Evolutionary conservation across 2,888 invertebrate genomes (phyloP).

Genomic region (Drosophila trichaetosa): DNA sequence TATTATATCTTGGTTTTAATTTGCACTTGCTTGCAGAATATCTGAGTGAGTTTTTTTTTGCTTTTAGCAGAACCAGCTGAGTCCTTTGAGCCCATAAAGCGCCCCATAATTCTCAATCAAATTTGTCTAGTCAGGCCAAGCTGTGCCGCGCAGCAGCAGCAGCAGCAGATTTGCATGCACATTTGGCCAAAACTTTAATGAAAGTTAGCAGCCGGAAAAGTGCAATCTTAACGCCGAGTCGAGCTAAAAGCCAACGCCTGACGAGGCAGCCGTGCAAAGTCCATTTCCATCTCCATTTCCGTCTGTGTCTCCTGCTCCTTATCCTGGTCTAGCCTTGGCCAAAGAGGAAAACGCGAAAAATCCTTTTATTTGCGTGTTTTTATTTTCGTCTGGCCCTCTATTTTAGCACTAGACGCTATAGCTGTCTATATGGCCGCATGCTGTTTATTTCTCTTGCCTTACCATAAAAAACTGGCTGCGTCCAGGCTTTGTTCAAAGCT

Average conservation of each 20-base stretch:
- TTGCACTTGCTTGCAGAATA: background rate
- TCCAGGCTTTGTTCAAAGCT: slow-evolving; percentile 51
- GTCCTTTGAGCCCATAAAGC: slow-evolving; percentile 8
- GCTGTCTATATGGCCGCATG: slow-evolving; percentile 60
- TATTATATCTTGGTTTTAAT: too few relatives aligned
- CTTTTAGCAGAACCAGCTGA: slow-evolving; percentile 6
- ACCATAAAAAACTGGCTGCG: slow-evolving; percentile 37
- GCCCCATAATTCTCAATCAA: slow-evolving; percentile 58
- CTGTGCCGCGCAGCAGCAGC: slow-evolving; percentile 30
- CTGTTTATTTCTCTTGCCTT: slow-evolving; percentile 60
- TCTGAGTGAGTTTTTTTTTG: background rate
- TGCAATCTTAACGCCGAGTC: slow-evolving; percentile 64
- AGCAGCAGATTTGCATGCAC: slow-evolving; percentile 51
- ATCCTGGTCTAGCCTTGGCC: slow-evolving; percentile 2
- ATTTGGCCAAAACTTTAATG: slow-evolving; percentile 58
- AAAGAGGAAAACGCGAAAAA: slow-evolving; percentile 69
- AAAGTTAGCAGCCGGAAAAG: slow-evolving; percentile 72
- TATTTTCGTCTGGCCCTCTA: slow-evolving; percentile 68
- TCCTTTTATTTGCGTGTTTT: slow-evolving; percentile 75
- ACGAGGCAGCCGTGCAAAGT: slow-evolving; percentile 26
- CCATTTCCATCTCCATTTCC: slow-evolving; percentile 2
- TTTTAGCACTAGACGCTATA: slow-evolving; percentile 46
- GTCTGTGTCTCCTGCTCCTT: background rate
- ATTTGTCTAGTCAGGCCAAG: slow-evolving; percentile 58
- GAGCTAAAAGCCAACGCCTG: slow-evolving; percentile 56